Evolutionary conservation across 92 coral and sea anemone genomes (phyloP).

Genomic region (Muricea muricata): DNA sequence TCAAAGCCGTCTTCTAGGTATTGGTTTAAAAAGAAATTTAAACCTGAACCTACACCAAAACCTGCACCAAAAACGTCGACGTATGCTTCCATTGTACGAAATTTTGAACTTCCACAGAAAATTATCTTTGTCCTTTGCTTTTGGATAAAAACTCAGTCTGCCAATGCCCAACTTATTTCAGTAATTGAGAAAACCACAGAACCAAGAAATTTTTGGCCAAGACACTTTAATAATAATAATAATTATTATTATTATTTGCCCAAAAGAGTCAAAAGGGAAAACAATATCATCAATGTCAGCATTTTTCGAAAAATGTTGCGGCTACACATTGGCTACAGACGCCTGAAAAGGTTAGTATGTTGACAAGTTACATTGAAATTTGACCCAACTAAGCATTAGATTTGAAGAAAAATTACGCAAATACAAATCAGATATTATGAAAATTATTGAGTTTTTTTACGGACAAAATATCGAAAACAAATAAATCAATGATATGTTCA

Average conservation of each 20-base stretch:
- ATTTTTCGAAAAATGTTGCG: neutral
- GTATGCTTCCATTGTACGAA: neutral
- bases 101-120: neutral
- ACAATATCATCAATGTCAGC: slow-evolving; percentile 8
- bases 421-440: no score
- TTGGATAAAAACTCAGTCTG: slow-evolving; percentile 33
- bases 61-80: neutral
- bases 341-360: neutral
- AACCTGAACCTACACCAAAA: no score
- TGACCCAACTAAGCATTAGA: no score
- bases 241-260: neutral
- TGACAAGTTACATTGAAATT: neutral
- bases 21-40: no score
- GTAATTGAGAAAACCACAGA: neutral
- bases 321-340: slow-evolving; percentile 10
- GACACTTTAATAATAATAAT: no score
- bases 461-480: no score
- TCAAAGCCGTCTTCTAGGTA: no score
- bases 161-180: slow-evolving; percentile 22
- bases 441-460: no score
- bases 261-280: neutral
- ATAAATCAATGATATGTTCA: no score
- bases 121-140: slow-evolving; percentile 37
- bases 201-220: neutral
- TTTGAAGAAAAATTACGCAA: no score